Evolutionary conservation across 2,888 invertebrate species (phyloP).

Genomic region (Thereva unica): DNA sequence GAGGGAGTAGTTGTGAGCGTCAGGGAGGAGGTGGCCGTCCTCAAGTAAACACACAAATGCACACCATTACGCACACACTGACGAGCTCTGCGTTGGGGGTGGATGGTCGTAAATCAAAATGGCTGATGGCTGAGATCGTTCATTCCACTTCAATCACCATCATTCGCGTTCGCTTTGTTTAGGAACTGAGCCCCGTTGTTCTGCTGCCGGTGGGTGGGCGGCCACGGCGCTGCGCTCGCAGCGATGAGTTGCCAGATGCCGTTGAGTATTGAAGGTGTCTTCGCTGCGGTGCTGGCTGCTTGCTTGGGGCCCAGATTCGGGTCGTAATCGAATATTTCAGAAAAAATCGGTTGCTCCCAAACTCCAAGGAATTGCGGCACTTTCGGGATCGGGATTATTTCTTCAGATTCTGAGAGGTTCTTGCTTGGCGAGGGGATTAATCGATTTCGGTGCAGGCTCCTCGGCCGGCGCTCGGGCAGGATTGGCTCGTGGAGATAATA

Average conservation of each 20-base stretch:
- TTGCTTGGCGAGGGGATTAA: constrained; percentile 39
- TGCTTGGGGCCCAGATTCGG: too few species aligned
- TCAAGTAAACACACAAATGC: too few species aligned
- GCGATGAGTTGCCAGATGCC: too few species aligned
- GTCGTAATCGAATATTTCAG: too few species aligned
- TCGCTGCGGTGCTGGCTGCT: too few species aligned
- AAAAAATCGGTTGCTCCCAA: too few species aligned
- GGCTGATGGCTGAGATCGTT: constrained; percentile 54
- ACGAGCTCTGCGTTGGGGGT: background rate
- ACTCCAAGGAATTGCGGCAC: too few species aligned
- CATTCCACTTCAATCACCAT: constrained; percentile 50
- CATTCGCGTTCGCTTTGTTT: constrained; percentile 38
- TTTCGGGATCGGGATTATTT: too few species aligned
- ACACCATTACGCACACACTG: too few species aligned
- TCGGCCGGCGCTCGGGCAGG: constrained; percentile 18
- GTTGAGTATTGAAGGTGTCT: too few species aligned
- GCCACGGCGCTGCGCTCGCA: background rate
- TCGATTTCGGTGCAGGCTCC: constrained; percentile 37
- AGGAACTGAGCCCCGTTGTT: background rate
- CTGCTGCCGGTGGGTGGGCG: background rate
- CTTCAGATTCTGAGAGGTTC: constrained; percentile 10
- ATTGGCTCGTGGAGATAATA: constrained; percentile 49
- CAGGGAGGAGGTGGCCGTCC: too few species aligned
- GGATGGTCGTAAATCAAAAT: constrained; percentile 58
- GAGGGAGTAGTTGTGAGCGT: too few species aligned